Evolutionary conservation across 2,888 invertebrate species (phyloP), one percentile per base, ranked within the genome.

Genomic region (Conops quadrifasciatus): DNA sequence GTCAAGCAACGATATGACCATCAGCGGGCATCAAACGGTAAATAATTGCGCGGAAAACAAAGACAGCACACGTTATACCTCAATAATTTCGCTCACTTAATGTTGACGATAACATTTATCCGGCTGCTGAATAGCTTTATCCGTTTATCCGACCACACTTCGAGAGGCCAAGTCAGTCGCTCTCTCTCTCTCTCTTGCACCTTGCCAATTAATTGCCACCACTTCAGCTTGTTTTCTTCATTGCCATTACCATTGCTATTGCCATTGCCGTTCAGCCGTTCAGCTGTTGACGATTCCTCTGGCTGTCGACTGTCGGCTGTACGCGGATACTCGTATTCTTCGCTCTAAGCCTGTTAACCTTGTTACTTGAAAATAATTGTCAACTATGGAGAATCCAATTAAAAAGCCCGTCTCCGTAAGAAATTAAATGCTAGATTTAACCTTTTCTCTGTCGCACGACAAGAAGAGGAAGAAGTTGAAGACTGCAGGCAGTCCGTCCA

Each of bases 341-440:
- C 36, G 9, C 5, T 36, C 36, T 36, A 36, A 56, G 56, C 56
- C 60, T 60, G 45, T 47, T 62, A 43, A 62, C 43, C 62, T 62
- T 62, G 43, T 62, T 62, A 21, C 43, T 45, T 63, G 45, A 67
- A 58, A 58, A 45, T 58, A 67, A 67, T 67, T 67, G 58, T 58
- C 67, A 67, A 43, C 58, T 45, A 11, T 58, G 24, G 7, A 43
- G 56, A 67, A 49, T 51, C 60, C 62, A 62, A 68, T 68, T 51
- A 68, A 68, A 21, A 15, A 59, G 16, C 21, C 43, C 13, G 28
- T 26, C 28, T 36, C 43, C 68, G 19, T 43, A 58, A 43, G 68
- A 68, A 68, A 68, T 68, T 62, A 51, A 62, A 60, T 68, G 68
- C 68, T 53, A 11, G 36, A 51, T 53, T 68, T 36, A 62, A 51